Percentiles rank a stretch among this genome's conserved stretches.
Conservation (phyloP, 1,140 invertebrate species). For the Argopecten irradians region DNA sequence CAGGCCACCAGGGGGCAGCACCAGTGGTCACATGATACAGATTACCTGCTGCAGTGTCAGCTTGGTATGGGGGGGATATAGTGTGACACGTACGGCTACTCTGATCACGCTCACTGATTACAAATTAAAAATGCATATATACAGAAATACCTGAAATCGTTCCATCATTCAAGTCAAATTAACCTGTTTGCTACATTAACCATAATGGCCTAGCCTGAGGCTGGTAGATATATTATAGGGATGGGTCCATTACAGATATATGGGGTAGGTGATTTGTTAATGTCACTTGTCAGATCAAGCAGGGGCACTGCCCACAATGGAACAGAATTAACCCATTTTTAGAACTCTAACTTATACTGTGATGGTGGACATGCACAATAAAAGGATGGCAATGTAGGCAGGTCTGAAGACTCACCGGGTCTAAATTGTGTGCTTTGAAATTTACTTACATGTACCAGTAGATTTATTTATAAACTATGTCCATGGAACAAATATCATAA, state of each 20-base stretch:
- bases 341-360: too few species aligned
- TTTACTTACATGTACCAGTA: too few species aligned
- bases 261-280: neutral
- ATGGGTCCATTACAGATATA: neutral
- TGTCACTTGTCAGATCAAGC: neutral
- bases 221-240: neutral
- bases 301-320: neutral
- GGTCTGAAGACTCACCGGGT: too few species aligned
- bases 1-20: neutral
- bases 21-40: neutral
- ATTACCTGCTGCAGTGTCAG: neutral
- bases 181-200: neutral
- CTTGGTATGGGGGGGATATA: neutral
- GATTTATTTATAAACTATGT: too few species aligned
- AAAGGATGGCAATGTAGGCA: too few species aligned
- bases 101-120: neutral
- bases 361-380: too few species aligned
- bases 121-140: slow-evolving; percentile 15
- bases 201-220: neutral
- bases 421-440: too few species aligned
- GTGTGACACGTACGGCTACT: neutral
- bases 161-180: neutral
- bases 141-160: slow-evolving; percentile 5
- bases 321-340: too few species aligned
- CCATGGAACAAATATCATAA: too few species aligned